A percentile compares a stretch with the other conserved stretches of the same genome.
phyloP scores from a whole-genome alignment of 2,888 invertebrate genomes.

The Pristionchus entomophagus region DNA sequence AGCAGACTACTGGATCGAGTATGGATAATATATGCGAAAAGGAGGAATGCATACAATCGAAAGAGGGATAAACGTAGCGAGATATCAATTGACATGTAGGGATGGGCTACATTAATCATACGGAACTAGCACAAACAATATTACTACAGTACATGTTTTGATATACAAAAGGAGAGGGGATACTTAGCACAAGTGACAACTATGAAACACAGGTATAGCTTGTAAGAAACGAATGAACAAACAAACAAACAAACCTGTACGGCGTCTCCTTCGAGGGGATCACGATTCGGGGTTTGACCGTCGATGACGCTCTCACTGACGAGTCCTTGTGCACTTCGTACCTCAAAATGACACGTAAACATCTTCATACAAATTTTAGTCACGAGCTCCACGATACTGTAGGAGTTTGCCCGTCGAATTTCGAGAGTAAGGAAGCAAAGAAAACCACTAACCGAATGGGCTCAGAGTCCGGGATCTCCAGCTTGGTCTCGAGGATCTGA shows the following conservation, averaged over 20 bases:
- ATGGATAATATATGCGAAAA: not conserved
- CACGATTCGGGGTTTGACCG: conserved; percentile 72
- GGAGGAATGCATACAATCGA: not conserved
- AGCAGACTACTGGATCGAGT: not conserved
- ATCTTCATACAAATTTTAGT: too few relatives aligned
- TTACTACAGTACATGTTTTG: not conserved
- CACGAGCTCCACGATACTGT: too few relatives aligned
- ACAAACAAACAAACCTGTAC: too few relatives aligned
- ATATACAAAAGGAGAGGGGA: not conserved
- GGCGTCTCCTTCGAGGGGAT: conserved; percentile 67
- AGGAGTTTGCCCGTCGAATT: not conserved
- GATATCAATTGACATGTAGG: not conserved
- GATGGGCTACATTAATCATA: not conserved
- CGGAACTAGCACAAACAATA: too few relatives aligned
- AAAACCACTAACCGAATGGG: conserved; percentile 54
- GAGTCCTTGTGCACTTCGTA: conserved; percentile 75
- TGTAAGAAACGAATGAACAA: not conserved
- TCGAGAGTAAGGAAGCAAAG: not conserved
- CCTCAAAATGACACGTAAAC: conserved; percentile 55
- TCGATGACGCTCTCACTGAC: conserved; percentile 69
- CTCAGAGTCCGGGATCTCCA: conserved; percentile 69
- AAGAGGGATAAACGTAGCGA: not conserved
- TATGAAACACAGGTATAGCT: not conserved
- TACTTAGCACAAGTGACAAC: not conserved
- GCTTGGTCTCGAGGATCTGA: conserved; percentile 69